phyloP scores from a whole-genome alignment of 2,113 vertebrate genomes.

The Fregata magnificens region DNA sequence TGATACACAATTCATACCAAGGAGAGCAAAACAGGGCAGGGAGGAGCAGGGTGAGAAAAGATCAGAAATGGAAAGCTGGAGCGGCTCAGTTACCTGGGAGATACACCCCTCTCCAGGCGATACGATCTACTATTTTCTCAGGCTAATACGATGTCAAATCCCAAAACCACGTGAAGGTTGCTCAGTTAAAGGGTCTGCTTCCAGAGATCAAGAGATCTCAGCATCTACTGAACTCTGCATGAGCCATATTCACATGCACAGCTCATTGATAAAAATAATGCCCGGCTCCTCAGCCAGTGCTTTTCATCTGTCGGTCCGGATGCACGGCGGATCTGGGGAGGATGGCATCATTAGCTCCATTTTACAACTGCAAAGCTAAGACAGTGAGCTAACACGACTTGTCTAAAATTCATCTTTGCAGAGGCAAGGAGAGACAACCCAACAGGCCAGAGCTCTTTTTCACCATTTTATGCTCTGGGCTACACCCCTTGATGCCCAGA shows the following conservation, averaged over 20 bases:
- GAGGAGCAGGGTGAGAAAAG: background rate
- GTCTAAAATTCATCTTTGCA: background rate
- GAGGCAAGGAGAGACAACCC: background rate
- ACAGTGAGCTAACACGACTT: background rate
- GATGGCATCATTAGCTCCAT: background rate
- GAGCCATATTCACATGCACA: background rate
- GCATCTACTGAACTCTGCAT: background rate
- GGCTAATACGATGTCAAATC: background rate
- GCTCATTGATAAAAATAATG: background rate
- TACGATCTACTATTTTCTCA: background rate
- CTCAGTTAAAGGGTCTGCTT: background rate
- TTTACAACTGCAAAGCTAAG: background rate
- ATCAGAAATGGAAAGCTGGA: background rate
- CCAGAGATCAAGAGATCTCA: background rate
- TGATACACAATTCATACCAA: background rate
- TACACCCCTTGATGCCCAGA: background rate
- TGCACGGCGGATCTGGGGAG: fast-evolving
- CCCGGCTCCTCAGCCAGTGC: background rate
- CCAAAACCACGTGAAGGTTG: background rate
- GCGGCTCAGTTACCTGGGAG: background rate
- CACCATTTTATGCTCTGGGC: background rate
- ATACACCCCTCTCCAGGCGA: background rate
- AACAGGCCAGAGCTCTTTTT: background rate
- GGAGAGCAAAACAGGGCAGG: background rate
- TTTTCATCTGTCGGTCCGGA: background rate